Conservation (phyloP, 2,888 invertebrate genomes). For the Nemurella pictetii region DNA sequence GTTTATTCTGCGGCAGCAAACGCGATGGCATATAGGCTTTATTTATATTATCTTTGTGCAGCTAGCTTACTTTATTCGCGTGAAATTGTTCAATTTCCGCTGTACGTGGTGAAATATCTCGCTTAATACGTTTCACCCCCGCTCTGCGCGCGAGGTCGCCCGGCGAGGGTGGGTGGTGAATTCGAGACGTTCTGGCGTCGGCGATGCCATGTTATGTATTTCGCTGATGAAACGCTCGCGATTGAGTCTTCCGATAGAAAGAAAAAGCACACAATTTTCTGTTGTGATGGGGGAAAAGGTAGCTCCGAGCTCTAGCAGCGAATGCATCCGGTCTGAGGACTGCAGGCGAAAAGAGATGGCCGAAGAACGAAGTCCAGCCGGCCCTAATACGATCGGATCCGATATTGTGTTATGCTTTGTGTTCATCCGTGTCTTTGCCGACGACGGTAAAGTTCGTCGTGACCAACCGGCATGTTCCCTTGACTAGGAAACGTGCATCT, state of each 20-base stretch:
- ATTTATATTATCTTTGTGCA: not conserved
- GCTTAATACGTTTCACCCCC: conserved; percentile 7
- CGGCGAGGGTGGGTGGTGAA: too few species aligned
- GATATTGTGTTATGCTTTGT: too few species aligned
- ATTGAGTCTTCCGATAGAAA: not conserved
- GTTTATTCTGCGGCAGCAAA: not conserved
- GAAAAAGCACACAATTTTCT: too few species aligned
- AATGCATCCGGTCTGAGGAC: not conserved
- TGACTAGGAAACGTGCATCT: not conserved
- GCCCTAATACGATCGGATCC: not conserved
- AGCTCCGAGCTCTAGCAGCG: not conserved
- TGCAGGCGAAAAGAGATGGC: not conserved
- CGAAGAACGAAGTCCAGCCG: not conserved
- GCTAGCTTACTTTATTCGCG: not conserved
- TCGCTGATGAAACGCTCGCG: not conserved
- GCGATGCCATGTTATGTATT: not conserved
- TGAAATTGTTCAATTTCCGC: conserved; percentile 20
- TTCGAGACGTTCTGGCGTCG: not conserved
- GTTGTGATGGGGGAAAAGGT: not conserved
- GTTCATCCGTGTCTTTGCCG: not conserved
- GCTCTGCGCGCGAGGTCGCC: not conserved
- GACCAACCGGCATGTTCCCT: not conserved
- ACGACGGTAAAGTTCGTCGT: not conserved
- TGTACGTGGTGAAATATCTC: conserved; percentile 20
- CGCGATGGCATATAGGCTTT: not conserved